phyloP scores from a whole-genome alignment of 2,888 invertebrate genomes.

The Ophion ellenae region DNA sequence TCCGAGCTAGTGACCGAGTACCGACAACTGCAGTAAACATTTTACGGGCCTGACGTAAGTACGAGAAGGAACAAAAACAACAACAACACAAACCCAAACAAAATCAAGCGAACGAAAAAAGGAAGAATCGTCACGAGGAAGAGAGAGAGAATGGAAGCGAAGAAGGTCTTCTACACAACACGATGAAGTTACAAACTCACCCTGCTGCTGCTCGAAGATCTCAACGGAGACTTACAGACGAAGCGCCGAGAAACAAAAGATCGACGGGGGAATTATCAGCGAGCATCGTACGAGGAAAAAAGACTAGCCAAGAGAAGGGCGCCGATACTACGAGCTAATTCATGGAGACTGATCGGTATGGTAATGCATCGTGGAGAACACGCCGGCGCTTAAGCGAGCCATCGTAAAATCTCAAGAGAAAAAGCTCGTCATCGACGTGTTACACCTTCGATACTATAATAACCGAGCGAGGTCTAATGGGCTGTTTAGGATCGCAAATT shows the following conservation, averaged over 20 bases:
- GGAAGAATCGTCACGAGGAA: constrained; percentile 38
- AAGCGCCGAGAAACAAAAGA: neutral
- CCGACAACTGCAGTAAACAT: constrained; percentile 20
- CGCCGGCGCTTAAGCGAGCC: constrained; percentile 4
- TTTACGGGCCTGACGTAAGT: neutral
- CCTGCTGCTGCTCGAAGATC: neutral
- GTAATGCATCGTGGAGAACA: constrained; percentile 42
- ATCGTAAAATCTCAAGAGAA: neutral
- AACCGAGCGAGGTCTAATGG: constrained; percentile 52
- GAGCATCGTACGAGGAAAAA: constrained; percentile 30
- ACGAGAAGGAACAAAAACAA: neutral
- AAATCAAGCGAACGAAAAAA: constrained; percentile 68
- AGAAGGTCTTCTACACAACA: neutral
- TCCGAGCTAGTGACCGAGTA: constrained; percentile 36
- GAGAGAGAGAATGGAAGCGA: neutral
- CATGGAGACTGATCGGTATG: constrained; percentile 41
- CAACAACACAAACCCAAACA: neutral
- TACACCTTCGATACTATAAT: constrained; percentile 21
- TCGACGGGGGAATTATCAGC: constrained; percentile 10
- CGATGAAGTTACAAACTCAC: neutral
- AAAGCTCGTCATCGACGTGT: neutral
- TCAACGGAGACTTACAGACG: neutral
- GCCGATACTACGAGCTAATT: constrained; percentile 33
- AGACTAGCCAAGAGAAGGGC: constrained; percentile 25
- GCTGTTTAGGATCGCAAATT: constrained; percentile 54